Conservation (phyloP, 2,888 invertebrate genomes). For the Lepas anatifera region DNA sequence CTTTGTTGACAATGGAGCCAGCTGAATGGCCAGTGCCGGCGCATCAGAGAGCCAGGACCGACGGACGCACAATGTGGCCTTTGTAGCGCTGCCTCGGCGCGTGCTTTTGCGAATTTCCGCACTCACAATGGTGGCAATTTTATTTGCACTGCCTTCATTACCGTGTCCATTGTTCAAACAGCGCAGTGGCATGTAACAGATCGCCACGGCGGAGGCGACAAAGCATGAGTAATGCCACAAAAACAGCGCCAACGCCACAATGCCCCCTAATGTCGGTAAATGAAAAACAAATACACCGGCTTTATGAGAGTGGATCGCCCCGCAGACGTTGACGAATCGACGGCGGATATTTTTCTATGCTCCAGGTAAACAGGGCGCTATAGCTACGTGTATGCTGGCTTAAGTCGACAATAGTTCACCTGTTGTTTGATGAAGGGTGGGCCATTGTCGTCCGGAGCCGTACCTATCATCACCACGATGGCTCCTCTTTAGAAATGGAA, state of each 20-base stretch:
- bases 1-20: constrained; percentile 1
- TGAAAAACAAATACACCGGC: neutral
- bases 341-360: neutral
- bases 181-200: neutral
- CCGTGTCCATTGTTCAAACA: neutral
- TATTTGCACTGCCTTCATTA: constrained; percentile 8
- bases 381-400: neutral
- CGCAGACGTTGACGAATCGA: neutral
- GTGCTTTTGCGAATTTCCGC: constrained; percentile 5
- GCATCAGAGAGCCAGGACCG: neutral
- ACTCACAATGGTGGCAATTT: neutral
- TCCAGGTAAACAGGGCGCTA: neutral
- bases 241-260: neutral
- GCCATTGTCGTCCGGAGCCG: neutral
- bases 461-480: neutral
- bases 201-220: neutral
- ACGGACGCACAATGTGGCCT: neutral
- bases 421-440: neutral
- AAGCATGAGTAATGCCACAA: constrained; percentile 2
- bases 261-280: neutral
- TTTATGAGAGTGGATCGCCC: neutral
- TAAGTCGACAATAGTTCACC: neutral
- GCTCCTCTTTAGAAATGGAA: neutral
- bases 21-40: neutral
- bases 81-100: neutral